These are phyloP conservation scores for Patiria pectinifera DNA, from an alignment of 53 echinoderm and acorn worm genomes.

Conservation along the genomic window DNA sequence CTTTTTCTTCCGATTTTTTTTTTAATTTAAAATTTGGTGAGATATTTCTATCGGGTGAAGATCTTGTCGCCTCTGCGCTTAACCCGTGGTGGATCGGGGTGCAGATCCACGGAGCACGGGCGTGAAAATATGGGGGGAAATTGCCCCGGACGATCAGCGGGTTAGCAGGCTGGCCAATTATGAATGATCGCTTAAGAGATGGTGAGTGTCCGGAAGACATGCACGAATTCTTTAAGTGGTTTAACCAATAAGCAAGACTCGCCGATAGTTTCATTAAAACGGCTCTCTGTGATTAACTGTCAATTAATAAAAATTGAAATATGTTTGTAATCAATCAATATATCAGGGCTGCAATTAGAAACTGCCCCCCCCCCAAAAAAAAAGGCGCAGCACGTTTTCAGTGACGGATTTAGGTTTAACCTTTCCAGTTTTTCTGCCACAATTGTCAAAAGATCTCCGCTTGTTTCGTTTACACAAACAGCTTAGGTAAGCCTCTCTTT, in stretches of 20 bases:
- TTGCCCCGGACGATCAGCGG: not conserved
- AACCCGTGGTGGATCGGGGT: not conserved
- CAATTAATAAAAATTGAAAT: not conserved
- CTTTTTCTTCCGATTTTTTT: conserved; percentile 14
- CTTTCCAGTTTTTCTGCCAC: not conserved
- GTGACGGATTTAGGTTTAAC: not conserved
- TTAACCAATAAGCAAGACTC: not conserved
- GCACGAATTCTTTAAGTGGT: conserved; percentile 1
- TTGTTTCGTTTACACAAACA: not conserved
- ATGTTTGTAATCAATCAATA: not conserved
- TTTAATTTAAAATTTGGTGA: conserved; percentile 36
- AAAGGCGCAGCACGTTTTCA: not conserved
- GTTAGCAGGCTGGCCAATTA: not conserved
- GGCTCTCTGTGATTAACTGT: not conserved
- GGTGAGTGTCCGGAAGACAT: not conserved
- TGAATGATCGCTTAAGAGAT: not conserved
- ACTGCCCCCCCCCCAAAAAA: not conserved
- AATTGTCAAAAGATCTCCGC: not conserved
- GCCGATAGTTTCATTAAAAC: not conserved
- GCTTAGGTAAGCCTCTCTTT: not conserved
- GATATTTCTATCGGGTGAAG: conserved; percentile 24
- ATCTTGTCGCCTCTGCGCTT: conserved; percentile 29
- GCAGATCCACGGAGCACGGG: not conserved
- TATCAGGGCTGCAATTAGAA: not conserved
- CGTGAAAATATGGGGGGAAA: conserved; percentile 12